Conservation (phyloP, 2,797 vertebrate species). For the Falco biarmicus region DNA sequence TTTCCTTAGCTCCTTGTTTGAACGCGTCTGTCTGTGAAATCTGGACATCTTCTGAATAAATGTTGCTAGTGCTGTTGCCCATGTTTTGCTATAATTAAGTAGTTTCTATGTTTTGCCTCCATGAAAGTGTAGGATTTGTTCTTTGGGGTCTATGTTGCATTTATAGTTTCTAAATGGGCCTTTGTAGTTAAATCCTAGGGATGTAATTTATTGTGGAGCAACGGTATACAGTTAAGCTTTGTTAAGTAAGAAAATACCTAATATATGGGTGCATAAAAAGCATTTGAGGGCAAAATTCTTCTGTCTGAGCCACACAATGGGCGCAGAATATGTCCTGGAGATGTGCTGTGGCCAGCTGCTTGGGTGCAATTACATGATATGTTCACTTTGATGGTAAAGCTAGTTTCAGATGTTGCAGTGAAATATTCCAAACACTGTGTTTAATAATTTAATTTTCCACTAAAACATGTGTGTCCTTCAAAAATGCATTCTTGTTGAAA, state of each 20-base stretch:
- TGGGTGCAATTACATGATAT: background rate
- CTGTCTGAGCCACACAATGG: background rate
- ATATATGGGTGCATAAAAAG: background rate
- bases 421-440: background rate
- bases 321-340: background rate
- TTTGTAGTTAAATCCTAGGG: conserved; percentile 27
- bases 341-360: background rate
- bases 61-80: background rate
- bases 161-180: background rate
- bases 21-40: background rate
- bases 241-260: background rate
- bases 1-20: background rate
- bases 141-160: background rate
- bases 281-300: conserved; percentile 45
- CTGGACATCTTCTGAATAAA: background rate
- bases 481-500: background rate
- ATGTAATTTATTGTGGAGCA: background rate
- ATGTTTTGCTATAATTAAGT: background rate
- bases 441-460: conserved; percentile 11
- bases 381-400: conserved; percentile 2
- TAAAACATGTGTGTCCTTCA: background rate
- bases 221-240: background rate
- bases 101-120: background rate
- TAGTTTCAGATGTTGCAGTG: conserved; percentile 15
- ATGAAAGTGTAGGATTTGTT: conserved; percentile 17